These are phyloP conservation scores for Halocynthia roretzi DNA, from an alignment of 23 tunicate species.

Conservation along the genomic window DNA sequence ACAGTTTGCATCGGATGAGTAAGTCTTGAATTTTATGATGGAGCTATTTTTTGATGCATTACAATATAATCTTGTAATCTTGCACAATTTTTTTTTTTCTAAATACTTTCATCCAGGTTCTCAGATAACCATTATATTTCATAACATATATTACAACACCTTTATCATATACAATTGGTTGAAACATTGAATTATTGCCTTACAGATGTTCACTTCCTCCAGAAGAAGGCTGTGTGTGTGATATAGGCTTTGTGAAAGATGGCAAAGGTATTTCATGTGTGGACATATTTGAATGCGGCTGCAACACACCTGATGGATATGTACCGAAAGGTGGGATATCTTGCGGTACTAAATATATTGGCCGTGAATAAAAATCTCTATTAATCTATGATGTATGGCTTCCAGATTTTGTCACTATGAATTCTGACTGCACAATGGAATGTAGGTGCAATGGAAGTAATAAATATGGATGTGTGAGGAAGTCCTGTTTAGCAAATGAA, in stretches of 20 bases:
- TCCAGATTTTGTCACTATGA: conserved; percentile 28
- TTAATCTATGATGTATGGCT: not conserved
- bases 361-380: not conserved
- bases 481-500: conserved; percentile 17
- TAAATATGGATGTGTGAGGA: conserved; percentile 16
- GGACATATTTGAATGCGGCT: conserved; percentile 44
- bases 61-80: too few species aligned
- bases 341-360: not conserved
- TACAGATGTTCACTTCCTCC: conserved; percentile 27
- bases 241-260: conserved; percentile 34
- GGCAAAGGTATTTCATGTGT: conserved; percentile 37
- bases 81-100: too few species aligned
- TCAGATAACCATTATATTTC: too few species aligned
- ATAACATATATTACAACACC: too few species aligned
- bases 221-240: conserved; percentile 43
- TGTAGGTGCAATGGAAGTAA: conserved; percentile 38
- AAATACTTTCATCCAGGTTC: too few species aligned
- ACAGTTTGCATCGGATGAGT: conserved; percentile 38
- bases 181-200: not conserved
- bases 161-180: not conserved
- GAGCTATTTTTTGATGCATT: too few species aligned
- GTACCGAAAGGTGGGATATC: conserved; percentile 25
- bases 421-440: conserved; percentile 22
- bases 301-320: conserved; percentile 24
- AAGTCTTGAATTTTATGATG: not conserved